Percentiles rank a stretch among this genome's conserved stretches.
phyloP scores from a whole-genome alignment of 1,140 invertebrate genomes.

The Drosophila watanabei region DNA sequence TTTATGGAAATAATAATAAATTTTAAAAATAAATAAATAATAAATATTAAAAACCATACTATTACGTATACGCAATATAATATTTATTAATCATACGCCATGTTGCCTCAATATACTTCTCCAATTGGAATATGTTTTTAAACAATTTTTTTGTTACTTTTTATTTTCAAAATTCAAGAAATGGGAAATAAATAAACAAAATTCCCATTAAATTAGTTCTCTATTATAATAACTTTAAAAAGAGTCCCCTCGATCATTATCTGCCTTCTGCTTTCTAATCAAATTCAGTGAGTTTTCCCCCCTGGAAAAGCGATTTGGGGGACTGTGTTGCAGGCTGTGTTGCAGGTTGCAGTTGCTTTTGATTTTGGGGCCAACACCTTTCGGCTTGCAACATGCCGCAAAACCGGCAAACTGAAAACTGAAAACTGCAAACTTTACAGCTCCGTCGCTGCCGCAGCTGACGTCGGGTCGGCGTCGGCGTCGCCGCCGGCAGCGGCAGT shows the following conservation, averaged over 20 bases:
- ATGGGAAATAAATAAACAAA: background rate
- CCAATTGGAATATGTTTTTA: too few species aligned
- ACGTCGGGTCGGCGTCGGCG: background rate
- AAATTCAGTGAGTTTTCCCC: background rate
- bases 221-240: too few species aligned
- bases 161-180: background rate
- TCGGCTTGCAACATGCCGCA: constrained; percentile 44
- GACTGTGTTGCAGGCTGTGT: background rate
- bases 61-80: too few species aligned
- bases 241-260: background rate
- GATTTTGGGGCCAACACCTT: constrained; percentile 36
- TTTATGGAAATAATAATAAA: too few species aligned
- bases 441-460: constrained; percentile 7
- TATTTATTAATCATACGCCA: too few species aligned
- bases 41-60: too few species aligned
- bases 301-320: background rate
- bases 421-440: constrained; percentile 59
- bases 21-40: too few species aligned
- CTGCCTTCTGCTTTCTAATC: background rate
- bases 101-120: too few species aligned
- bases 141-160: too few species aligned
- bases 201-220: too few species aligned
- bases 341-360: constrained; percentile 25
- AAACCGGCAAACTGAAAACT: constrained; percentile 49
- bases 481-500: background rate